Base-by-base conservation (phyloP, 2,888 invertebrate genomes). In the Trachelus stipa region DNA sequence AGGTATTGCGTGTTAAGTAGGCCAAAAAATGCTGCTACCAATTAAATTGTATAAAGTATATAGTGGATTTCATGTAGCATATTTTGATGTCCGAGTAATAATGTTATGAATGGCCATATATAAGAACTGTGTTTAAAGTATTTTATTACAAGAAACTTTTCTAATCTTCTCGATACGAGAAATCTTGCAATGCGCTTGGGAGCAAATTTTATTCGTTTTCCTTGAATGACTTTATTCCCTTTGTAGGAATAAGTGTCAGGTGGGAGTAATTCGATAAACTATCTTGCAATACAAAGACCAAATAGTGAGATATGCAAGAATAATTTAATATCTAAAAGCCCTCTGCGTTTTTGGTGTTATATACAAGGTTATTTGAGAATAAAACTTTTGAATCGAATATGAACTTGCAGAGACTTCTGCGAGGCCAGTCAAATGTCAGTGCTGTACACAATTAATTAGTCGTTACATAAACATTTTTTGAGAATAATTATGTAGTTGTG, bases 291-390 rank as follows among this genome's bases (percentile, higher is more conserved):
- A 73, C 69, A 81, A 78, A 77, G 81, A 84, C 79, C 80, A 83
- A 84, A 80, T 84, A 84, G 81, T 83, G 81, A 84, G 80, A 81
- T 76, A 56, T 56, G 40, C 40, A 56, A 56, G 40, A 56, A 56
- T 56, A 56, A 56, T 56, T 56, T 23, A 6, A 15, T 2, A 56
- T 56, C 40, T 56, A 23, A 56, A 56, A 56, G 23, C 40, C 40
- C 40, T 56, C 15, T 56, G 40, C 40, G 23, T 56, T 56, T 56
- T 56, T 56, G 23, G 56, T 56, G 23, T 56, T 9, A 23, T 23
- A 56, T 56, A 23, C 56, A 56, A 56, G 9, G 23, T 56, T 56
- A 56, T 23, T 79, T 80, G 74, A 73, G 56, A 82, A 82, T 83
- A 77, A 78, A 83, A 83, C 76, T 81, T 74, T 56, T 56, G 56